Evolutionary conservation across 2,113 vertebrate species (phyloP), one percentile per base, ranked within the genome.

Genomic region (Myotis lucifugus): DNA sequence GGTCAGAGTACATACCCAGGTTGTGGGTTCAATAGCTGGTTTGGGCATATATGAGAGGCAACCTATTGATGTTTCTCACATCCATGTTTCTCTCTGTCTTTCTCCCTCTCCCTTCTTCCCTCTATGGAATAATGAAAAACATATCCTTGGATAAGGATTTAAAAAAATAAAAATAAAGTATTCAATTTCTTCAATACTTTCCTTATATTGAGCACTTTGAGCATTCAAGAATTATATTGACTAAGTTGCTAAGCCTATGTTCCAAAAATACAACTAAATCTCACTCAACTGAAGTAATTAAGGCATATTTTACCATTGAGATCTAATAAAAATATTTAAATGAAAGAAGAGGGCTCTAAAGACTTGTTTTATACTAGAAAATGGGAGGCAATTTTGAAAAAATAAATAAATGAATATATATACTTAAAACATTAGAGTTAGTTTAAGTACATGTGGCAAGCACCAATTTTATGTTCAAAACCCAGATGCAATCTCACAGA

Each of bases 261-360:
- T 85, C 29, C 52, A 78, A 95, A 92, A 90, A 48, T 69, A 54
- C 19, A 86, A 94, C 50, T 56, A 32, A 81, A 69, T 70, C 19
- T 87, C n/a, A 87, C 2, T 70, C 61, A 48, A 73, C 3, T 56
- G 18, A 85, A 77, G 40, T 64, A 83, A 87, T 72, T 72, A 92
- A 83, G 42, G 27, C 14, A 61, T 2, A 48, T 67, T 84, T 66
- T 42, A 94, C 32, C 19, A 69, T 0, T 84, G 25, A 66, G 32
- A 67, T 66, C 37, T 79, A 94, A 73, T 70, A 52, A 72, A 85
- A 84, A 72, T 37, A 91, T 66, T 78, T 73, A 84, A 84, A 86
- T 46, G 14, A 95, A 52, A 94, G 9, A 91, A 76, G 37, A 74
- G n/a, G 27, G 66, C 37, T 67, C 83, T 82, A 86, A 92, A 77